Base-by-base conservation (phyloP, 2,797 vertebrate species). In the Pangasius mekongensis region DNA sequence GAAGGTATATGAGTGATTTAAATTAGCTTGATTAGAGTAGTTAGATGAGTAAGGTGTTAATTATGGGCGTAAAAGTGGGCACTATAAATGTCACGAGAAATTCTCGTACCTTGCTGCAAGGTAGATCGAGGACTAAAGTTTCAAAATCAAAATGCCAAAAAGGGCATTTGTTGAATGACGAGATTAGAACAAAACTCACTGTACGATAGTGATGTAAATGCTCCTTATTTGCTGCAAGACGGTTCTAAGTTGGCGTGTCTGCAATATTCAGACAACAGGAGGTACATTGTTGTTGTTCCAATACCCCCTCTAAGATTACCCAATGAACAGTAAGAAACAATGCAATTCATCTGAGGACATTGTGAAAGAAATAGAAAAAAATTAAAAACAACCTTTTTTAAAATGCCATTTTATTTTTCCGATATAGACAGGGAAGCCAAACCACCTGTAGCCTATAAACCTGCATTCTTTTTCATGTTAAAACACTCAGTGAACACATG, bases 31-130 rank as follows among this genome's bases (percentile, higher is more conserved):
- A 66, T 66, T 67, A 66, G n/a, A 39, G 33, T 36, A 56, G 76
- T 81, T 81, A 69, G 30, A 62, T 89, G 78, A 89, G 47, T 86
- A 43, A 82, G 62, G 58, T 24, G 13, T 30, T 49, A 64, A 71
- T 22, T 30, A 16, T 76, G 71, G 27, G 84, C 52, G 39, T 47
- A 6, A 16, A 20, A n/a, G 33, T 9, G 3, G 16, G 0, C 66
- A 36, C 27, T 60, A 22, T 60, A 16, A 47, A 43, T 54, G 27
- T 74, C 33, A 73, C 36, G 22, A 43, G n/a, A 56, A 56, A 18
- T 8, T 1, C 49, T 20, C 4, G n/a, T 20, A 7, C 33, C 49
- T 54, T 49, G 4, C 24, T 27, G 6, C 11, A 47, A 14, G 24
- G 43, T 76, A 76, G 5, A 76, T 18, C 13, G 24, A 49, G 24